A percentile compares a stretch with the other conserved stretches of the same genome.
phyloP scores from a whole-genome alignment of 2,888 invertebrate species.

The Dyspetes luteomarginatus region DNA sequence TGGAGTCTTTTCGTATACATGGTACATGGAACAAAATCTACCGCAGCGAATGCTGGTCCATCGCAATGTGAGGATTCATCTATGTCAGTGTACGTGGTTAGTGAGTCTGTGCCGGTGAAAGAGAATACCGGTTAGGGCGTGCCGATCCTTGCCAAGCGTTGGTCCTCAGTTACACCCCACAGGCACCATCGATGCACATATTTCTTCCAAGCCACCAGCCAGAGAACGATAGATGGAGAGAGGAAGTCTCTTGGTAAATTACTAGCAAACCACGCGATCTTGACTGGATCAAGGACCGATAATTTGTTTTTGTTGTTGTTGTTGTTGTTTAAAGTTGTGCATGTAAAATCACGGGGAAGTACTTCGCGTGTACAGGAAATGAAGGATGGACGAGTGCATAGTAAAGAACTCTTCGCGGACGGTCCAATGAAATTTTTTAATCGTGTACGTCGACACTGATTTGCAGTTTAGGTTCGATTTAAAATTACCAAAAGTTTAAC shows the following conservation, averaged over 20 bases:
- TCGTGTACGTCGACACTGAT: no score
- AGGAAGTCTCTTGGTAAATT: constrained; percentile 57
- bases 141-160: constrained; percentile 64
- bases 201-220: constrained; percentile 51
- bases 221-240: constrained; percentile 57
- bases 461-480: no score
- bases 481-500: no score
- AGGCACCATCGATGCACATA: constrained; percentile 65
- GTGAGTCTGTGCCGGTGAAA: constrained; percentile 8
- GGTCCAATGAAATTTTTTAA: no score
- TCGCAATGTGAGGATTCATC: constrained; percentile 9
- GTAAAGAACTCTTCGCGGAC: no score
- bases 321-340: background rate
- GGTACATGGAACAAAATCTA: constrained; percentile 20
- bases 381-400: no score
- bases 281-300: constrained; percentile 61
- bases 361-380: no score
- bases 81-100: background rate
- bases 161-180: constrained; percentile 64
- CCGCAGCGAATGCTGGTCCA: constrained; percentile 38
- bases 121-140: constrained; percentile 71
- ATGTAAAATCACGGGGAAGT: no score
- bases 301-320: constrained; percentile 54
- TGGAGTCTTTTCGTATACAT: no score
- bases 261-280: constrained; percentile 59